These are phyloP conservation scores for Pristionchus maxplancki DNA, from an alignment of 2,888 invertebrate species.

Conservation along the genomic window DNA sequence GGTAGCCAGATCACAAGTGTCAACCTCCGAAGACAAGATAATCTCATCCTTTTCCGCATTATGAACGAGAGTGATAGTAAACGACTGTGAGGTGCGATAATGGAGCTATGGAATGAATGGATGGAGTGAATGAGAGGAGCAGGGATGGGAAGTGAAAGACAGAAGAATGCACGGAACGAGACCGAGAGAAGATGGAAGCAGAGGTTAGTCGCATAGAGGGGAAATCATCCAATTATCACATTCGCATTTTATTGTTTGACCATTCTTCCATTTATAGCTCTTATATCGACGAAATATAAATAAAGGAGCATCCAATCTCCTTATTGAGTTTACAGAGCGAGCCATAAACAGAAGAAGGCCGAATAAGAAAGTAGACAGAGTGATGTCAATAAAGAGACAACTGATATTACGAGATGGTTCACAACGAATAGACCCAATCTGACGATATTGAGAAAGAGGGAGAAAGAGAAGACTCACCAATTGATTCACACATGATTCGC, in stretches of 20 bases:
- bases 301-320: neutral
- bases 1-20: neutral
- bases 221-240: neutral
- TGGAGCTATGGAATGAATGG: neutral
- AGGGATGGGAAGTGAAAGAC: neutral
- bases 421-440: neutral
- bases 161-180: slow-evolving; percentile 20
- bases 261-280: neutral
- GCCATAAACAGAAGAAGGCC: neutral
- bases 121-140: neutral
- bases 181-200: slow-evolving; percentile 5
- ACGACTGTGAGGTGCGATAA: neutral
- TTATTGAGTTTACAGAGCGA: neutral
- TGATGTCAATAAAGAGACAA: slow-evolving; percentile 5
- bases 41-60: neutral
- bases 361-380: neutral
- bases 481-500: slow-evolving; percentile 37
- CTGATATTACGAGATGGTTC: slow-evolving; percentile 1
- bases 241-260: neutral
- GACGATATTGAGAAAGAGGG: neutral
- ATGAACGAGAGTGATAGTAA: neutral
- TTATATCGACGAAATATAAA: neutral
- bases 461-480: slow-evolving; percentile 26
- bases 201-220: slow-evolving; percentile 28
- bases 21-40: neutral